phyloP scores from a whole-genome alignment of 92 coral and sea anemone species.

The Pocillopora meandrina region DNA sequence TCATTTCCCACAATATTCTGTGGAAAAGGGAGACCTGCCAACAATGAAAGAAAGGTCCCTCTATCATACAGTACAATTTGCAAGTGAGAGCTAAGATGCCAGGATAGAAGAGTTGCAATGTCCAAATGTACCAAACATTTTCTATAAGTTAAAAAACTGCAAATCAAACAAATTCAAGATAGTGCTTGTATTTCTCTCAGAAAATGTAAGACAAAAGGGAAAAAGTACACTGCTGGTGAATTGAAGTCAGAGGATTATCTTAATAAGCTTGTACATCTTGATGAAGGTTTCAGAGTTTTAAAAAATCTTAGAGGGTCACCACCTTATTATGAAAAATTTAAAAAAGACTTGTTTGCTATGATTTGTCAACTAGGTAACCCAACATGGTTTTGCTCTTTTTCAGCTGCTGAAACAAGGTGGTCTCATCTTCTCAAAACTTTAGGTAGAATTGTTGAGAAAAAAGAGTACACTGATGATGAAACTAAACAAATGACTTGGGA shows the following conservation, averaged over 20 bases:
- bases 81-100: slow-evolving; percentile 54
- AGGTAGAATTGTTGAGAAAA: slow-evolving; percentile 7
- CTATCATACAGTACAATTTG: slow-evolving; percentile 50
- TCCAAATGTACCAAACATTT: slow-evolving; percentile 57
- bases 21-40: slow-evolving; percentile 48
- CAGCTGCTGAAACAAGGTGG: slow-evolving; percentile 85
- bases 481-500: background rate
- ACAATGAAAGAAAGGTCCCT: slow-evolving; percentile 45
- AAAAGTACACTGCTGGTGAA: too few relatives aligned
- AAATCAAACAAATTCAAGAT: slow-evolving; percentile 56
- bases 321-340: slow-evolving; percentile 53
- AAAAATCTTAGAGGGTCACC: slow-evolving; percentile 65
- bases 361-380: slow-evolving; percentile 35
- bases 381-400: slow-evolving; percentile 2
- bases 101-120: slow-evolving; percentile 61
- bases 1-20: slow-evolving; percentile 65
- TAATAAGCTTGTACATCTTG: too few relatives aligned
- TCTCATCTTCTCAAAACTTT: slow-evolving; percentile 55
- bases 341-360: slow-evolving; percentile 39
- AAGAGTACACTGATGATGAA: slow-evolving; percentile 57
- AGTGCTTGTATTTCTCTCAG: slow-evolving; percentile 44
- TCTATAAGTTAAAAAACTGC: slow-evolving; percentile 48
- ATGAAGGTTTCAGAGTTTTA: slow-evolving; percentile 1
- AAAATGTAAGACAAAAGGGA: slow-evolving; percentile 45
- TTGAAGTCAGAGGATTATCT: too few relatives aligned